Evolutionary conservation across 2,888 invertebrate species (phyloP), one percentile per base, ranked within the genome.

Genomic region (Polyommatus iphigenia): DNA sequence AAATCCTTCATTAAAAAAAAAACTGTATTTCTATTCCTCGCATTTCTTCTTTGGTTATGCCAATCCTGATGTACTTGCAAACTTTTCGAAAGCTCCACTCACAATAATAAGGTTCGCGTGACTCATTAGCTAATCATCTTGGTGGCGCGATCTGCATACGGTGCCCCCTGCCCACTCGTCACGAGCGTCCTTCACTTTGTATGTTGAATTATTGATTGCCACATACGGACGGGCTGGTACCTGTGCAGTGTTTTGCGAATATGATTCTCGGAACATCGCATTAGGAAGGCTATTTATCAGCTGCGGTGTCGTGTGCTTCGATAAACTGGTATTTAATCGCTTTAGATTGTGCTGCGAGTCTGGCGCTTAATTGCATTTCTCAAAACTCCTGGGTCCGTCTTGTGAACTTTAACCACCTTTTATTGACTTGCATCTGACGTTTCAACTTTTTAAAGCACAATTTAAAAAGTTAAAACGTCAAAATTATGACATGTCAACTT

Each of bases 161-260:
- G 67, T 62, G 76, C 67, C 15, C 62, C 46, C 76, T 62, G 76
- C 67, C 20, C 46, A 46, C 76, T 46, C 15, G 76, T 67, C 67
- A 67, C 73, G 76, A 75, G 76, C 76, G 78, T 77, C 79, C 80
- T 80, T 81, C 78, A 76, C 50, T 78, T 41, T 78, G 78, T 78
- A 75, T 73, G 77, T 78, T 78, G 79, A 78, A 79, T 81, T 81
- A 80, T 81, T 77, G 81, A 79, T 81, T 81, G 78, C 81, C 80
- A 76, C 77, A 80, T 80, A 78, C 59, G 29, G 71, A 50, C 67
- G 29, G 67, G 5, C 67, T 67, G 15, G 67, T 67, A 71, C 54
- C 50, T 77, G 77, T 24, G 24, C 24, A 1, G 24, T n/a, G 71
- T 54, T 67, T 67, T 32, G 67, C 29, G 29, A 67, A 67, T 67